Base-by-base conservation (phyloP, 2,888 invertebrate species). In the Drosophila monieri region DNA sequence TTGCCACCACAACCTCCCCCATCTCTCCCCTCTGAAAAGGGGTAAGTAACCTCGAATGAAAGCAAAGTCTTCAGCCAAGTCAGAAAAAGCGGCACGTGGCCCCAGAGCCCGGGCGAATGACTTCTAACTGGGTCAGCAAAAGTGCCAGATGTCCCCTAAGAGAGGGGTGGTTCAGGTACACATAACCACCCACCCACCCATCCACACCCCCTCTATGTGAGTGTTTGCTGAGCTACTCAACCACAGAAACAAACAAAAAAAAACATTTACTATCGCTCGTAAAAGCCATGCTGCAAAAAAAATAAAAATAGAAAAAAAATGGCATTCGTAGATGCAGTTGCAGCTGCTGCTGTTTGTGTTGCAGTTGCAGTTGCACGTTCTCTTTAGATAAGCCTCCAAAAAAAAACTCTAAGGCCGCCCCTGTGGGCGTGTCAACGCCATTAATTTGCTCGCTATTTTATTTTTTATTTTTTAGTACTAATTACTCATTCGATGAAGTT, bases 11-110 rank as follows among this genome's bases (percentile, higher is more conserved):
- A 0, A 4, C 21, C 21, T 0, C 21, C 21, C 4, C 21, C 23
- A 30, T 14, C 18, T 32, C 9, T 15, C 0, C 27, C 23, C 18
- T 25, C 30, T 30, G 39, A 32, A 21, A 64, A 74, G 84, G 86
- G 81, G 88, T 88, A 86, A 86, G 79, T 85, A 86, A 88, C 83
- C 87, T 85, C 88, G 85, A 85, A 85, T 80, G 89, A 85, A 85
- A 85, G 88, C 88, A 88, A 86, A 88, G 83, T 47, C 68, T 44
- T 30, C 43, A 43, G 6, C 9, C 21, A 54, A 58, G 55, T 60
- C 37, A 46, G 46, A 30, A n/a, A 25, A 61, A 61, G 21, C 14
- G 64, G 86, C 80, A 70, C 69, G 69, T 72, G 69, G 65, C 65
- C 25, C 44, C 39, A 35, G 53, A 49, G 41, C 8, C 49, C 37